Base-by-base conservation (phyloP, 2,113 vertebrate genomes). In the Leptosomus discolor region DNA sequence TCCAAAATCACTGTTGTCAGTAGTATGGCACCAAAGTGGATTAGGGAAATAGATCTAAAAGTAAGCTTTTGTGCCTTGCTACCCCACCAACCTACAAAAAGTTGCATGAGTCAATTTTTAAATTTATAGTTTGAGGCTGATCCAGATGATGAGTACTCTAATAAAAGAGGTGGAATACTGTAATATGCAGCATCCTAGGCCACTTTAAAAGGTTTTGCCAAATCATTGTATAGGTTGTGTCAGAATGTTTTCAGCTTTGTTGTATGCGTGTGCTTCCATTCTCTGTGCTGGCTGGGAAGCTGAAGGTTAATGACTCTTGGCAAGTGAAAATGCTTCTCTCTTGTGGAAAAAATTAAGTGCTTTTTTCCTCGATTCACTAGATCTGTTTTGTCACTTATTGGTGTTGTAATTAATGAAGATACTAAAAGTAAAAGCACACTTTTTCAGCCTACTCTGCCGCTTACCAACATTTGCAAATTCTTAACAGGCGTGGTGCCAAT, bases 241-340 rank as follows among this genome's bases (percentile, higher is more conserved):
- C 34, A 63, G 43, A 68, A 20, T 2, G 3, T 68, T 54, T 36
- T 50, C 23, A 30, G 2, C 15, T 46, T 67, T 9, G 36, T 21
- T 2, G 1, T 32, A 3, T 8, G 8, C 12, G 5, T 51, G 12
- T 12, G 7, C 21, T n/a, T 58, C 15, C 32, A 0, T 85, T 75
- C 16, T 57, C 11, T 67, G 4, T 32, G 3, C n/a, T 67, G n/a
- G 5, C 22, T 85, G 32, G 15, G 37, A 61, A 61, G 27, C 24
- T 53, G 64, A 87, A 53, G n/a, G 29, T 45, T 73, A 43, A 53
- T 63, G 74, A 19, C n/a, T 64, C 5, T 12, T 64, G 30, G 17
- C 22, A 41, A 60, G 19, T 39, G 30, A 48, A 75, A 68, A 90
- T 36, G 4, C 27, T 53, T 10, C 18, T 51, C 16, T 79, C 24